Evolutionary conservation across 2,113 vertebrate species (phyloP), one percentile per base, ranked within the genome.

Genomic region (Corythornis cristatus): DNA sequence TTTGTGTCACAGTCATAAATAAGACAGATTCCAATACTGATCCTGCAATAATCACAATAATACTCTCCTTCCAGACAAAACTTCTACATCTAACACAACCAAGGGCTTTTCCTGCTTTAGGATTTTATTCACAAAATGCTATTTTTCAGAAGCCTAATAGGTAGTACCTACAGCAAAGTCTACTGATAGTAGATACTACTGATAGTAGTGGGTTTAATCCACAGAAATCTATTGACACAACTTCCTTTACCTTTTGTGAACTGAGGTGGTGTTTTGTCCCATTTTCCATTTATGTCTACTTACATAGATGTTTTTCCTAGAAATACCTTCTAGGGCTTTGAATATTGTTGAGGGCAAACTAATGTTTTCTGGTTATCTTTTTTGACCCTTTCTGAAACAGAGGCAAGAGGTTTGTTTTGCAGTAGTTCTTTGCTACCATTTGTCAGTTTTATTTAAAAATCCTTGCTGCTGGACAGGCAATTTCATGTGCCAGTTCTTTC

Each of bases 381-480:
- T 88, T 66, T 46, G 17, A 17, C 58, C 16, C 19, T 58, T 88
- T 80, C 54, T 85, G 71, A 92, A 84, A 33, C 33, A 22, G 5
- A 88, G 54, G 51, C 1, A 5, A 77, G 73, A 71, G 31, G 21
- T 73, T 90, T 91, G n/a, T 58, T 91, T 79, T 82, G 73, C 71
- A 79, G 70, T 15, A 53, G 45, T 82, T 54, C 62, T 62, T 31
- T 3, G 4, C 71, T 77, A 68, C 78, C 89, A 83, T 43, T 80
- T 83, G 84, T 78, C 75, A 93, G 87, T 85, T 91, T 85, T 85
- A 89, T 91, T 91, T 83, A 73, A 89, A 86, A 96, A 88, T 87
- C 40, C 51, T 93, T 94, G 79, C 88, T 96, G 94, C 90, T 91
- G 94, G 93, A 94, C 90, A 91, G 86, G 75, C 60, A 81, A 86